Evolutionary conservation across 2,888 invertebrate genomes (phyloP), one percentile per base, ranked within the genome.

Genomic region (Anoplius nigerrimus): DNA sequence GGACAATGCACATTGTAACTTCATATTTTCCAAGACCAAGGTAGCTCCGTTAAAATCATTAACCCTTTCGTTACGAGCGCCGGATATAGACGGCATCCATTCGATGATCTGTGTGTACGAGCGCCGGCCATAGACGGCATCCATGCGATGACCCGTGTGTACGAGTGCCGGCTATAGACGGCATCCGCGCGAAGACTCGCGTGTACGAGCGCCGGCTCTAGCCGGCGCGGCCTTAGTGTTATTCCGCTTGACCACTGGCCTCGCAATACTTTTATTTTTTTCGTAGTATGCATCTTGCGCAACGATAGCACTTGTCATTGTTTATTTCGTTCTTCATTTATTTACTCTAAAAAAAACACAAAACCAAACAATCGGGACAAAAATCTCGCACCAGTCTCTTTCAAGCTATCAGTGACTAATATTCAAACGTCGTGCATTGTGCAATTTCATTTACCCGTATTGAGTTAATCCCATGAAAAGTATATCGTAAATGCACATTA

Each of bases 261-360:
- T 46, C 46, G 55, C 55, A 22, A 46, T 55, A 55, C 22, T 62
- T 62, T 62, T 62, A 55, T 55, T 62, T 62, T 24, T 55, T 62
- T 45, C 20, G 46, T 62, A 27, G 55, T 62, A 62, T 27, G 46
- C 55, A 62, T 48, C 24, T 62, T 20, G 54, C 55, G 55, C 62
- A 62, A 55, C 62, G 62, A 62, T 62, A 62, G 62, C 62, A 55
- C 46, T 62, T 62, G 56, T 62, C 55, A 55, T 55, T 46, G 46
- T 62, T 62, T 52, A 43, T 61, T 61, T 52, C 54, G 55, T 62
- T 54, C 55, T 62, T 55, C 54, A 55, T 62, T 62, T 52, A 43
- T 61, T 61, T 52, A 42, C 52, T 61, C 53, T 43, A 61, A 42
- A 61, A 61, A 61, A 52, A 61, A 61, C 15, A 61, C 61, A 61